Conservation (phyloP, 1,140 invertebrate genomes). For the Drosophila seguyi region DNA sequence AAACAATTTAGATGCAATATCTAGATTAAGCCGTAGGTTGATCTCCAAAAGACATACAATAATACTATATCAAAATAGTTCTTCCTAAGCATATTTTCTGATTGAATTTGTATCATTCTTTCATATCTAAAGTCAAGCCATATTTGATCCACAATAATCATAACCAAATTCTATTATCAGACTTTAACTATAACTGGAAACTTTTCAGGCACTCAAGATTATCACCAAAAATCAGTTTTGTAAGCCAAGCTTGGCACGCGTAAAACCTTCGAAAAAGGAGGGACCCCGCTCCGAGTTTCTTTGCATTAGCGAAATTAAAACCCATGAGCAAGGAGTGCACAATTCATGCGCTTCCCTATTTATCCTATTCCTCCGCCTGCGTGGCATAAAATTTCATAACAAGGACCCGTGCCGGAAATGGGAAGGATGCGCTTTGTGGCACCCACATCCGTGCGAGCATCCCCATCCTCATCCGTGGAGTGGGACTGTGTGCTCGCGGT, state of each 20-base stretch:
- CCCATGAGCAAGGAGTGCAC: conserved; percentile 41
- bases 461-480: conserved; percentile 12
- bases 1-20: background rate
- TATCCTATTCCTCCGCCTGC: conserved; percentile 52
- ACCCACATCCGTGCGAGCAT: conserved; percentile 13
- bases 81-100: background rate
- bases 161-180: background rate
- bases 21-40: background rate
- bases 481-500: conserved; percentile 45
- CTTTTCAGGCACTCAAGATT: conserved; percentile 5
- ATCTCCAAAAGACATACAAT: background rate
- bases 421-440: conserved; percentile 71
- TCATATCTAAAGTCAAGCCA: too few species aligned
- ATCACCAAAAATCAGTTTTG: conserved; percentile 24
- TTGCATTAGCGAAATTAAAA: conserved; percentile 49
- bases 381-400: conserved; percentile 71
- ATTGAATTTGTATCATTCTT: background rate
- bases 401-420: conserved; percentile 55
- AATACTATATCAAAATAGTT: background rate
- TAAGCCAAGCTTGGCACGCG: conserved; percentile 5
- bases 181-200: background rate
- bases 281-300: background rate
- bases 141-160: too few species aligned
- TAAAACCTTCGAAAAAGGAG: background rate
- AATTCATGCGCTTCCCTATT: conserved; percentile 37